Evolutionary conservation across 1,140 invertebrate genomes (phyloP), one percentile per base, ranked within the genome.

Genomic region (Heliconius hewitsoni): DNA sequence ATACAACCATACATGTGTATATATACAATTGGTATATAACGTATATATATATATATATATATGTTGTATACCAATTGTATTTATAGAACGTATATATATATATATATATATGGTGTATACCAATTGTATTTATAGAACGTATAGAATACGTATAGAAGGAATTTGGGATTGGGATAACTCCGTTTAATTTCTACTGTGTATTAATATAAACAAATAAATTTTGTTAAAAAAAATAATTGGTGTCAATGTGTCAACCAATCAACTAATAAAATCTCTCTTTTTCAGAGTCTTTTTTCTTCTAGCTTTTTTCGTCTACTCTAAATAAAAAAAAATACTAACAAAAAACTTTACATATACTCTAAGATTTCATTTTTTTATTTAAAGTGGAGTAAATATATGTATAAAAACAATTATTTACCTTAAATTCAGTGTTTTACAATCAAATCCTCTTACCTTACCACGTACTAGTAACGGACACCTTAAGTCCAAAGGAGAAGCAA

Each of bases 401-500:
- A 5, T 30, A 66, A 8, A 30, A 30, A 66, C 27, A 30, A 66
- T 66, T 66, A 66, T 66, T 66, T 66, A 66, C 23, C 23, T 66
- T 9, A 66, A 30, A 1, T 66, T 30, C 27, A 16, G 23, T 66
- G 27, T 66, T 9, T 66, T 66, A 6, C 13, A 23, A 27, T 27
- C 23, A 66, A 30, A 30, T 66, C 8, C 19, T 57, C 34, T 46
- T 74, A 50, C 78, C 73, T 75, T 23, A 27, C 42, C 55, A 42
- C 37, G 71, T 52, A 82, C 73, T n/a, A 18, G 27, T 73, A 77
- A 50, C 85, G 90, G 88, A 90, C 90, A 91, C 91, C 91, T 92
- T 90, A 87, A 91, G 90, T 90, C 90, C 88, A 90, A 92, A 90
- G 89, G 86, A 87, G 87, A 86, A 88, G 91, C 90, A 93, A 93